Percentiles rank a stretch among this genome's conserved stretches.
Evolutionary conservation across 2,888 invertebrate species (phyloP).

Genomic region (Phengaris arion): DNA sequence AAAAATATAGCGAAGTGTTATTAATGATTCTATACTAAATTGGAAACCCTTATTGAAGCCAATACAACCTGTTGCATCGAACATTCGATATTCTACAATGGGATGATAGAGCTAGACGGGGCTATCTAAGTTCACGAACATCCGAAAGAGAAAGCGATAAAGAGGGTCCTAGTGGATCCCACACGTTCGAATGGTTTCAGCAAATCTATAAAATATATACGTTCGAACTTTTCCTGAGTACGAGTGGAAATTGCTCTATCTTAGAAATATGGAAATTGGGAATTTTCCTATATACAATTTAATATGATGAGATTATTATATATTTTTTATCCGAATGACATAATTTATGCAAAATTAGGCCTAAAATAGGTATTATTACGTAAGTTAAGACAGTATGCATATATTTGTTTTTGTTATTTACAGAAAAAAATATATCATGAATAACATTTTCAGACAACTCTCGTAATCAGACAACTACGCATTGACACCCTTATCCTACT

Average conservation of each 20-base stretch:
- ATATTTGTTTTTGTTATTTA: no score
- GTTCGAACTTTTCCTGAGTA: constrained; percentile 56
- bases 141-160: constrained; percentile 49
- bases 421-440: no score
- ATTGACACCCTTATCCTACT: no score
- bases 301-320: no score
- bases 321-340: no score
- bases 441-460: no score
- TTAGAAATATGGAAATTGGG: constrained; percentile 18
- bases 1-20: background rate
- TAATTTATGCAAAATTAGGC: no score
- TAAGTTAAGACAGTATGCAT: no score
- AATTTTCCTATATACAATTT: no score
- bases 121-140: constrained; percentile 38
- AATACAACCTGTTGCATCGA: constrained; percentile 76
- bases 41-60: constrained; percentile 68
- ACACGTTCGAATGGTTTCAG: constrained; percentile 74
- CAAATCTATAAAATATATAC: constrained; percentile 64
- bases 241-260: constrained; percentile 56
- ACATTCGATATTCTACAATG: constrained; percentile 79
- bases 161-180: constrained; percentile 68
- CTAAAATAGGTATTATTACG: no score
- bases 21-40: constrained; percentile 46
- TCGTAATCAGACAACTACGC: no score
- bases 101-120: constrained; percentile 53